A percentile compares a stretch with the other conserved stretches of the same genome.
phyloP scores from a whole-genome alignment of 2,797 vertebrate genomes.

The Halcyon smyrnensis region DNA sequence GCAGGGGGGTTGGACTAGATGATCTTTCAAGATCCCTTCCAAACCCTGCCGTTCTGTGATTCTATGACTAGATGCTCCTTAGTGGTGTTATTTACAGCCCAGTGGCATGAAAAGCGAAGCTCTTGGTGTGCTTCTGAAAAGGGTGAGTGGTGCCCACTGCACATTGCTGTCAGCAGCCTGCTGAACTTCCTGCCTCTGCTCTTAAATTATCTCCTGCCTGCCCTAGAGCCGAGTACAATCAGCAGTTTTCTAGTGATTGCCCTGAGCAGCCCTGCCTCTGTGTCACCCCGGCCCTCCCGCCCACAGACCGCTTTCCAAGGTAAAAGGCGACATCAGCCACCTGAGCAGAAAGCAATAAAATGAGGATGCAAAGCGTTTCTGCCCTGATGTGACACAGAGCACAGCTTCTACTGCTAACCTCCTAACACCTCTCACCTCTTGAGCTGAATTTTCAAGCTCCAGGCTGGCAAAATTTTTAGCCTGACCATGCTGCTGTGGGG shows the following conservation, averaged over 20 bases:
- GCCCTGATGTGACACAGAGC: not conserved
- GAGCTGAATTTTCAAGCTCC: not conserved
- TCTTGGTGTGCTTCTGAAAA: not conserved
- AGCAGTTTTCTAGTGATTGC: constrained; percentile 35
- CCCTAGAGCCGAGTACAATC: not conserved
- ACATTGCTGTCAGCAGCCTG: not conserved
- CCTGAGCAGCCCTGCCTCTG: not conserved
- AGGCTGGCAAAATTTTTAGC: not conserved
- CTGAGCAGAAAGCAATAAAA: not conserved
- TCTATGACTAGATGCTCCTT: not conserved
- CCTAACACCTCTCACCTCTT: not conserved
- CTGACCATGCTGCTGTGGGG: not conserved
- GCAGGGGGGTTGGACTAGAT: no score
- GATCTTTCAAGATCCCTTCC: no score
- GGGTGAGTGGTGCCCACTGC: not conserved
- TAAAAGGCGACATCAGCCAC: not conserved
- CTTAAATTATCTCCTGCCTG: constrained; percentile 21
- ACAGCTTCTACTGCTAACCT: not conserved
- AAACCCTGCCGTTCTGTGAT: no score
- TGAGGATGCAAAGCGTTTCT: not conserved
- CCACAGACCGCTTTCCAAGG: not conserved
- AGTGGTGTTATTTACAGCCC: not conserved
- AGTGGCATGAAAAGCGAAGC: not conserved
- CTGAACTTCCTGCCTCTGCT: not conserved
- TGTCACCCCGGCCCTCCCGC: not conserved